Conservation (phyloP, 2,113 vertebrate genomes). For the Puffinus mauretanicus region DNA sequence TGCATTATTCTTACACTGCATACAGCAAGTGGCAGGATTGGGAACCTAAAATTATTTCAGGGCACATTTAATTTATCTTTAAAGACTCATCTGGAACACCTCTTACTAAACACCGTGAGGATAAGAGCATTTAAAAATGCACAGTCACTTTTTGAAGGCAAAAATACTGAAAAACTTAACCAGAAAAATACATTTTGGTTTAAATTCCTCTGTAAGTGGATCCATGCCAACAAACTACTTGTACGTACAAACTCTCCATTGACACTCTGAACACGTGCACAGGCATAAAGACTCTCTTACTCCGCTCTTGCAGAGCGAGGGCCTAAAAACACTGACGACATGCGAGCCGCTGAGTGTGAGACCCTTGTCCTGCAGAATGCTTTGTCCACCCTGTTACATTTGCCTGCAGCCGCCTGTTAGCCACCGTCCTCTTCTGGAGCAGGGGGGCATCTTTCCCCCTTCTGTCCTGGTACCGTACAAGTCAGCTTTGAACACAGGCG, state of each 20-base stretch:
- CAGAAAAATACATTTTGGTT: not conserved
- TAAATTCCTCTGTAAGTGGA: not conserved
- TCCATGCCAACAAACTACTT: not conserved
- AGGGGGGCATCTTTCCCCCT: fast-evolving
- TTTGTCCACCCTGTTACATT: fast-evolving
- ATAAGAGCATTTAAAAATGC: not conserved
- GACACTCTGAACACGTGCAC: too few relatives aligned
- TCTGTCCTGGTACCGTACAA: fast-evolving
- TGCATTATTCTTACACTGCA: not conserved
- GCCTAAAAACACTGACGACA: fast-evolving
- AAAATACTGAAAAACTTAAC: not conserved
- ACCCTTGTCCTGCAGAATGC: not conserved
- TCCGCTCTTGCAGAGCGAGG: not conserved
- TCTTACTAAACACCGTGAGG: not conserved
- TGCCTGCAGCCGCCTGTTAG: not conserved
- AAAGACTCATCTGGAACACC: not conserved
- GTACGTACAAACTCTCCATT: fast-evolving
- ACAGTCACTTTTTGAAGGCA: not conserved
- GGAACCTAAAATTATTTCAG: not conserved
- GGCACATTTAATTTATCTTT: not conserved
- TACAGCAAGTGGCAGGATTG: not conserved
- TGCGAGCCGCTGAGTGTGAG: fast-evolving
- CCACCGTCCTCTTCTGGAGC: not conserved
- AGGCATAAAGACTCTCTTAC: not conserved
- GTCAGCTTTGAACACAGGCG: fast-evolving